Evolutionary conservation across 1,140 invertebrate species (phyloP).

Genomic region (Odontomachus brunneus): DNA sequence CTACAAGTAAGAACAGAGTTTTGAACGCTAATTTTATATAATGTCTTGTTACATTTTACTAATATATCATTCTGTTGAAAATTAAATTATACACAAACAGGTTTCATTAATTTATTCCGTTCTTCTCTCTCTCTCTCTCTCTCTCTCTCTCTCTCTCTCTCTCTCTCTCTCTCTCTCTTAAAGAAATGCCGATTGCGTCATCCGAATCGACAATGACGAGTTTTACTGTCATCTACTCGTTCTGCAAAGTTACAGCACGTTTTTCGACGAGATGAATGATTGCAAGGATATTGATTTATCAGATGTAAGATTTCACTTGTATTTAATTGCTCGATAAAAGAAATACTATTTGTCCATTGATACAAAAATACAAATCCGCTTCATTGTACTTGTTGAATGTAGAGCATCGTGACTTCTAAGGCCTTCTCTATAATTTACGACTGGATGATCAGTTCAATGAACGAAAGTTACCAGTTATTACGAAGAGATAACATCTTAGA

Average conservation of each 20-base stretch:
- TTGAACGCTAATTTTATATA: conserved; percentile 12
- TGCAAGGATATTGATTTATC: conserved; percentile 85
- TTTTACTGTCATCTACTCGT: conserved; percentile 88
- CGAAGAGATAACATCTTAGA: conserved; percentile 89
- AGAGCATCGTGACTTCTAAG: conserved; percentile 86
- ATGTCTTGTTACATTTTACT: background rate
- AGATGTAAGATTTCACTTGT: conserved; percentile 76
- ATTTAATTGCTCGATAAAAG: background rate
- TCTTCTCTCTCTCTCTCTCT: no score
- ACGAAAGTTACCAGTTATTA: conserved; percentile 87
- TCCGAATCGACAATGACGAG: conserved; percentile 86
- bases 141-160: no score
- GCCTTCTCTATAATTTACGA: conserved; percentile 90
- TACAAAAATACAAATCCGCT: conserved; percentile 3
- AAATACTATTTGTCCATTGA: background rate
- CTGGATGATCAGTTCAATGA: conserved; percentile 89
- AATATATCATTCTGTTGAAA: background rate
- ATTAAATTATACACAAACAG: background rate
- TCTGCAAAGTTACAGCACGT: conserved; percentile 87
- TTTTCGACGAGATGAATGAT: conserved; percentile 86
- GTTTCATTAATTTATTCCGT: conserved; percentile 69
- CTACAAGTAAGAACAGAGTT: conserved; percentile 83
- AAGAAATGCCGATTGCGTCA: conserved; percentile 87
- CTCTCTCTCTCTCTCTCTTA: no score
- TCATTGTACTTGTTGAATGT: conserved; percentile 45